A percentile compares a stretch with the other conserved stretches of the same genome.
These are phyloP conservation scores for Brachionus plicatilis DNA, from an alignment of 1,140 invertebrate species.

Conservation along the genomic window DNA sequence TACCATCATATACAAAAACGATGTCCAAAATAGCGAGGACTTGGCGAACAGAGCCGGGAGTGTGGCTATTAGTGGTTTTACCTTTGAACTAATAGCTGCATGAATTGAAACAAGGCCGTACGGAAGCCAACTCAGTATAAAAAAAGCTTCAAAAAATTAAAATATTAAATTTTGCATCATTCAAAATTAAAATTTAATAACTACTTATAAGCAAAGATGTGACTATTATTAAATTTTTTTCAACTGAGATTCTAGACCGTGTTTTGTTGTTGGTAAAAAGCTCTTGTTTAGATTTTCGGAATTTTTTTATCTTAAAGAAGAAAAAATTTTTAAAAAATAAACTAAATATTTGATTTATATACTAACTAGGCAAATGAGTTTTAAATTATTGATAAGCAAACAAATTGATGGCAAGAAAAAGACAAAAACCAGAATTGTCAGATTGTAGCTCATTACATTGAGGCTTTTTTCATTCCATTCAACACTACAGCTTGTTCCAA, in stretches of 20 bases:
- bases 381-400: not conserved
- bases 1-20: not conserved
- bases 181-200: not conserved
- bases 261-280: not conserved
- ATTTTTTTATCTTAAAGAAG: constrained; percentile 11
- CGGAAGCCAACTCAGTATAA: not conserved
- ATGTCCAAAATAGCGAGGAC: constrained; percentile 4
- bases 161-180: not conserved
- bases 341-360: not conserved
- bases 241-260: not conserved
- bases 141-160: not conserved
- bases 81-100: not conserved
- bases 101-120: constrained; percentile 9
- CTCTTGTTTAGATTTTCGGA: not conserved
- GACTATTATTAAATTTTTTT: constrained; percentile 19
- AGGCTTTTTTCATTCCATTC: constrained; percentile 27
- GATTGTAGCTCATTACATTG: constrained; percentile 24
- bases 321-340: not conserved
- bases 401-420: not conserved
- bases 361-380: constrained; percentile 23
- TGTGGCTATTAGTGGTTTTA: not conserved
- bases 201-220: constrained; percentile 32
- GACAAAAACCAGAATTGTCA: constrained; percentile 9
- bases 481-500: not conserved
- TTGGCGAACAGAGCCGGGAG: constrained; percentile 21